Percentiles rank a stretch among this genome's conserved stretches.
These are phyloP conservation scores for Hyalella azteca DNA, from an alignment of 2,888 invertebrate genomes.

Conservation along the genomic window DNA sequence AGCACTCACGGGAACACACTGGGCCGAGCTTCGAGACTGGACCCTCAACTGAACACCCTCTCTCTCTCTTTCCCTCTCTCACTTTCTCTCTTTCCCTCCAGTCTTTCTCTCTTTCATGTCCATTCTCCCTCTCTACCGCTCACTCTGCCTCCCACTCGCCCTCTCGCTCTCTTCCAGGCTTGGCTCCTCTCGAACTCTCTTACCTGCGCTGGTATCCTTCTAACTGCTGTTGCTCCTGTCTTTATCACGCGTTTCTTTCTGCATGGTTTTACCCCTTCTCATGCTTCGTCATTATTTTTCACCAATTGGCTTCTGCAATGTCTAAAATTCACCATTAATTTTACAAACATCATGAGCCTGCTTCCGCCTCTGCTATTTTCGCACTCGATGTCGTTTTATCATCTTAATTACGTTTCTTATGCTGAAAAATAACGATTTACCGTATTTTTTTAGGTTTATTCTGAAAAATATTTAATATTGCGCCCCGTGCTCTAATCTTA, in stretches of 20 bases:
- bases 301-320: too few species aligned
- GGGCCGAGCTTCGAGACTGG: background rate
- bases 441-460: too few species aligned
- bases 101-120: conserved; percentile 9
- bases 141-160: background rate
- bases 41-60: background rate
- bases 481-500: too few species aligned
- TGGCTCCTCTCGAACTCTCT: background rate
- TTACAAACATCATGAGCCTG: too few species aligned
- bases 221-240: background rate
- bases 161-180: background rate
- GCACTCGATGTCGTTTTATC: too few species aligned
- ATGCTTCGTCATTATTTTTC: too few species aligned
- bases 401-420: too few species aligned
- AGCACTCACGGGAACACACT: conserved; percentile 19
- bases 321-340: too few species aligned
- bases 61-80: background rate
- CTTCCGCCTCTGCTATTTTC: too few species aligned
- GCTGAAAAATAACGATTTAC: too few species aligned
- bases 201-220: background rate
- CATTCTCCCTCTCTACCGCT: background rate
- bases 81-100: background rate
- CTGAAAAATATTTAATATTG: too few species aligned
- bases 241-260: background rate
- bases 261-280: too few species aligned